Percentiles rank a stretch among this genome's conserved stretches.
Conservation (phyloP, 30 jellyfish, hydroid and myxozoan species). For the Aurelia coerulea region DNA sequence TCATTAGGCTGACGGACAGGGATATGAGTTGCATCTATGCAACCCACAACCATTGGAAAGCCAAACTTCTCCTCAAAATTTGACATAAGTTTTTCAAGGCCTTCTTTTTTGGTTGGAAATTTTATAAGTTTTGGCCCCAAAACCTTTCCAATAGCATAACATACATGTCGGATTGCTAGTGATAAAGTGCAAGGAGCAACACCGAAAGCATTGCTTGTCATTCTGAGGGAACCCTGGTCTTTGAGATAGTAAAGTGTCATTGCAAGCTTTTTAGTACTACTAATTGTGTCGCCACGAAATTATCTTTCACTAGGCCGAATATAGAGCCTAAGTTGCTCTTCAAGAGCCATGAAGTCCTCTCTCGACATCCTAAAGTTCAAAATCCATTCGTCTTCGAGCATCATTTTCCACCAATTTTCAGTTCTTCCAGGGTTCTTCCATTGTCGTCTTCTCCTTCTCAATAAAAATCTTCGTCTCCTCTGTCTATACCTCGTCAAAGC, state of each 20-base stretch:
- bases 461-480: too few species aligned
- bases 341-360: not conserved
- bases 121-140: slow-evolving; percentile 25
- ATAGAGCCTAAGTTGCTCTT: slow-evolving; percentile 5
- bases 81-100: slow-evolving; percentile 13
- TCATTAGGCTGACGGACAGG: slow-evolving; percentile 72
- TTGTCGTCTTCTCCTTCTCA: too few species aligned
- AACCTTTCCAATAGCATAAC: slow-evolving; percentile 7
- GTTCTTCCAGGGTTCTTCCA: too few species aligned
- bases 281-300: not conserved
- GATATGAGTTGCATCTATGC: slow-evolving; percentile 84
- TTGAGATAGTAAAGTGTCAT: too few species aligned
- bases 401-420: too few species aligned
- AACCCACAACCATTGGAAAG: slow-evolving; percentile 47
- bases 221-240: too few species aligned
- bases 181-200: not conserved
- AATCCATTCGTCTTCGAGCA: slow-evolving; percentile 19
- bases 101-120: slow-evolving; percentile 48
- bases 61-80: slow-evolving; percentile 23
- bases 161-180: slow-evolving; percentile 20
- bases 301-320: slow-evolving; percentile 3
- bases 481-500: too few species aligned
- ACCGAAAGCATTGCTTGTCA: too few species aligned
- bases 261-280: slow-evolving; percentile 15
- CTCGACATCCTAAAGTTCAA: slow-evolving; percentile 8